Evolutionary conservation across 2,797 vertebrate species (phyloP).

Genomic region (Geotrypetes seraphini): DNA sequence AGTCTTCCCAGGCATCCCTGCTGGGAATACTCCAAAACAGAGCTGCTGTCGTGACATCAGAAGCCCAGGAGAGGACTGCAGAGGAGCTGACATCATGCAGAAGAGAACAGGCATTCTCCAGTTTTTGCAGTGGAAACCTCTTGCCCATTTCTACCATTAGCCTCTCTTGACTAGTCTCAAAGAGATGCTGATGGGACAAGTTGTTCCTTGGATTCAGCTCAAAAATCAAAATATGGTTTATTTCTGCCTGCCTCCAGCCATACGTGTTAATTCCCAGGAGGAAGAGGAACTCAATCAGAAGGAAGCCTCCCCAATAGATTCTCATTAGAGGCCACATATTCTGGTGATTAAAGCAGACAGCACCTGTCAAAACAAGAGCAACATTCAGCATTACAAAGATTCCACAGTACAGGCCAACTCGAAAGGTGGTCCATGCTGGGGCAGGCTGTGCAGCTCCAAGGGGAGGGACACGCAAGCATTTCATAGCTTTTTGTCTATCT

Average conservation of each 20-base stretch:
- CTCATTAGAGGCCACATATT: slow-evolving; percentile 87
- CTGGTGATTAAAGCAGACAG: slow-evolving; percentile 43
- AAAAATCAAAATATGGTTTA: slow-evolving; percentile 97
- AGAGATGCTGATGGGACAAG: slow-evolving; percentile 96
- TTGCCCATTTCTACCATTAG: too few species aligned
- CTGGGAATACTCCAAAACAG: too few species aligned
- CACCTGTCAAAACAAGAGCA: slow-evolving; percentile 80
- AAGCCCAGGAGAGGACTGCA: too few species aligned
- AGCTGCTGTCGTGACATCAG: too few species aligned
- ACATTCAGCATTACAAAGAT: slow-evolving; percentile 82
- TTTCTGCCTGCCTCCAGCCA: slow-evolving; percentile 95
- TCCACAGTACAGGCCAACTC: slow-evolving; percentile 92
- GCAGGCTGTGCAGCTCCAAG: slow-evolving; percentile 96
- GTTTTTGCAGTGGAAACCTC: too few species aligned
- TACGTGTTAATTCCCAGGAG: slow-evolving; percentile 97
- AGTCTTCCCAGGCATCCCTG: too few species aligned
- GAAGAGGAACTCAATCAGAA: slow-evolving; percentile 96
- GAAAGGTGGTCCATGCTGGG: slow-evolving; percentile 94
- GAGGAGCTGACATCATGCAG: too few species aligned
- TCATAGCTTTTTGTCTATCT: slow-evolving; percentile 96
- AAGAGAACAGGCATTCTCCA: too few species aligned
- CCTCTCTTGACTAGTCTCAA: too few species aligned
- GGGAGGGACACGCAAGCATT: slow-evolving; percentile 89
- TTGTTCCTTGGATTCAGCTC: slow-evolving; percentile 96
- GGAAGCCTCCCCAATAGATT: slow-evolving; percentile 96